Conservation (phyloP, 2,113 vertebrate genomes). For the Aptenodytes forsteri region DNA sequence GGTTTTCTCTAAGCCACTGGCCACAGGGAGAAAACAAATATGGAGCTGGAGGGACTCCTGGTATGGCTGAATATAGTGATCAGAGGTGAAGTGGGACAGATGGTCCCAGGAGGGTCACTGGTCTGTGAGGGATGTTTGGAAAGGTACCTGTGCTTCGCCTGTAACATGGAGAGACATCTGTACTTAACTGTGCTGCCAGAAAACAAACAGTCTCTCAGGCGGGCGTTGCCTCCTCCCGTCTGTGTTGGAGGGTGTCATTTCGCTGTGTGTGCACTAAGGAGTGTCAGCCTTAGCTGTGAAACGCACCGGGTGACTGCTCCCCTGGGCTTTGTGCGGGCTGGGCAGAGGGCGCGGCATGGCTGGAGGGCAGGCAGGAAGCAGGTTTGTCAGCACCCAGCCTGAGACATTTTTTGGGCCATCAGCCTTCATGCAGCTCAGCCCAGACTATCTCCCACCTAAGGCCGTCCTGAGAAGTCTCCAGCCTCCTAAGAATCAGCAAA, state of each 20-base stretch:
- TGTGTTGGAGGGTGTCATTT: not conserved
- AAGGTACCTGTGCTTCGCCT: not conserved
- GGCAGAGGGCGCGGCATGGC: not conserved
- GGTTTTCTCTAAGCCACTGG: not conserved
- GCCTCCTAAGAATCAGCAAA: too few relatives aligned
- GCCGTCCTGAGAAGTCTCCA: not conserved
- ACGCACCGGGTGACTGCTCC: not conserved
- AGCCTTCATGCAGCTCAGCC: not conserved
- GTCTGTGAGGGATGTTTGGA: too few relatives aligned
- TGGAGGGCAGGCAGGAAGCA: not conserved
- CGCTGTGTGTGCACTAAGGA: too few relatives aligned
- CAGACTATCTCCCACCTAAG: not conserved
- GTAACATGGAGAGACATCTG: rapidly evolving
- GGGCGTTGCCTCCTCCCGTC: not conserved
- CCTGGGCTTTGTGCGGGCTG: not conserved
- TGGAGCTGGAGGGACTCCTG: not conserved
- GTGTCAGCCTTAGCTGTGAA: not conserved
- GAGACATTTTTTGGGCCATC: not conserved
- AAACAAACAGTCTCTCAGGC: not conserved
- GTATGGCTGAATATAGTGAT: rapidly evolving
- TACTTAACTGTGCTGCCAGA: not conserved
- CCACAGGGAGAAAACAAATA: not conserved
- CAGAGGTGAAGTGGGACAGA: not conserved
- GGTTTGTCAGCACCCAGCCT: not conserved
- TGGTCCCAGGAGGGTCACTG: not conserved